Evolutionary conservation across 2,113 vertebrate genomes (phyloP).

Genomic region (Pollachius pollachius): DNA sequence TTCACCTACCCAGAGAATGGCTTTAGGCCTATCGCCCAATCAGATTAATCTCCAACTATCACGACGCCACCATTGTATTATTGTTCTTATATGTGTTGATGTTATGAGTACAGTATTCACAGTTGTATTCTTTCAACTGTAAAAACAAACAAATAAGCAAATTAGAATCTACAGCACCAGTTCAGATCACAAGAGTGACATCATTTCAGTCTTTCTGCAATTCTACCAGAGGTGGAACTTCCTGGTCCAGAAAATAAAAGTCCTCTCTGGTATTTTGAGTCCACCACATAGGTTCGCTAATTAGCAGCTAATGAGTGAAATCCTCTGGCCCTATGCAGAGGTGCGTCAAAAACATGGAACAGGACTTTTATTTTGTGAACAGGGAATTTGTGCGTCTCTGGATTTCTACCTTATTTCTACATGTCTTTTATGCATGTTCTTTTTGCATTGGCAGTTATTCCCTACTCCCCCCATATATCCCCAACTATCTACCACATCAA

Average conservation of each 20-base stretch:
- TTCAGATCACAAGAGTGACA: background rate
- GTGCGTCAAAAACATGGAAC: no score
- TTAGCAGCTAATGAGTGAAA: no score
- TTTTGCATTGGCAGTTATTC: constrained; percentile 5
- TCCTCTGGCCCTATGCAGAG: no score
- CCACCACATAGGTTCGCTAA: no score
- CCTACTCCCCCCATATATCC: constrained; percentile 9
- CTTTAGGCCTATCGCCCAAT: background rate
- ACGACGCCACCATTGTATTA: background rate
- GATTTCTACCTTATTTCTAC: background rate
- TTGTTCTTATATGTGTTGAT: background rate
- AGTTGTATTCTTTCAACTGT: background rate
- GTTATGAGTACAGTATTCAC: background rate
- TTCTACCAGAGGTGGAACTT: background rate
- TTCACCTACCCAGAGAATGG: background rate
- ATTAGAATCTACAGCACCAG: background rate
- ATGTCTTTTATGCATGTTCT: constrained; percentile 3
- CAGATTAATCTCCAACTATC: background rate
- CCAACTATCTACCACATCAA: background rate
- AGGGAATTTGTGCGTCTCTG: no score
- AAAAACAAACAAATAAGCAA: background rate
- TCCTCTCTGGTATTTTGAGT: no score
- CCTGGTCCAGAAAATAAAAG: no score
- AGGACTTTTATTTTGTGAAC: no score
- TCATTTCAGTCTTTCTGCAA: background rate